These are phyloP conservation scores for Pitta sordida DNA, from an alignment of 2,113 vertebrate genomes.

Conservation along the genomic window DNA sequence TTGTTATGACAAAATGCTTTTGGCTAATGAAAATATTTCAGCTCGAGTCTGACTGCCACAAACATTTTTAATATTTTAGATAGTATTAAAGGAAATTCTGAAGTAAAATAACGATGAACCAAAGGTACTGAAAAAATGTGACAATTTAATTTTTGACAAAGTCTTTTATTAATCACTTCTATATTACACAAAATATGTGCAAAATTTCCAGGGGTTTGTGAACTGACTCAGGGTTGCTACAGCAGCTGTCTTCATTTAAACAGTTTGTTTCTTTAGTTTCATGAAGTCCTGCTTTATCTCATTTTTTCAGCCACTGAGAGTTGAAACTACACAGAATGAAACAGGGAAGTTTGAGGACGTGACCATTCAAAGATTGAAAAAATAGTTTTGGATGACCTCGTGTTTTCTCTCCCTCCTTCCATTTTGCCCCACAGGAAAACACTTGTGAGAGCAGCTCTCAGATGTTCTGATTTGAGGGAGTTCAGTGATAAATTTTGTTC, in stretches of 20 bases:
- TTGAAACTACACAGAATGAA: neutral
- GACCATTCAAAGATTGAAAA: neutral
- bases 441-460: neutral
- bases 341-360: neutral
- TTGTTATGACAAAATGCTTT: neutral
- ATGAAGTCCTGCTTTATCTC: no score
- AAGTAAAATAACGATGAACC: neutral
- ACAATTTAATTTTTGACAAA: neutral
- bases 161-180: neutral
- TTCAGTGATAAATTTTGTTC: neutral
- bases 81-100: neutral
- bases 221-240: neutral
- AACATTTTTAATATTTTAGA: neutral
- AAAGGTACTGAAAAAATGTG: neutral
- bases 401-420: neutral
- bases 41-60: neutral
- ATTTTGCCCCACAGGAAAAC: neutral
- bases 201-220: neutral
- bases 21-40: neutral
- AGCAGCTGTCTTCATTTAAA: neutral
- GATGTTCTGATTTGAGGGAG: neutral
- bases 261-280: neutral
- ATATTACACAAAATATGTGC: neutral
- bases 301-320: neutral
- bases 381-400: neutral